Evolutionary conservation across 2,888 invertebrate species (phyloP), one percentile per base, ranked within the genome.

Genomic region (Augochlorella aurata): DNA sequence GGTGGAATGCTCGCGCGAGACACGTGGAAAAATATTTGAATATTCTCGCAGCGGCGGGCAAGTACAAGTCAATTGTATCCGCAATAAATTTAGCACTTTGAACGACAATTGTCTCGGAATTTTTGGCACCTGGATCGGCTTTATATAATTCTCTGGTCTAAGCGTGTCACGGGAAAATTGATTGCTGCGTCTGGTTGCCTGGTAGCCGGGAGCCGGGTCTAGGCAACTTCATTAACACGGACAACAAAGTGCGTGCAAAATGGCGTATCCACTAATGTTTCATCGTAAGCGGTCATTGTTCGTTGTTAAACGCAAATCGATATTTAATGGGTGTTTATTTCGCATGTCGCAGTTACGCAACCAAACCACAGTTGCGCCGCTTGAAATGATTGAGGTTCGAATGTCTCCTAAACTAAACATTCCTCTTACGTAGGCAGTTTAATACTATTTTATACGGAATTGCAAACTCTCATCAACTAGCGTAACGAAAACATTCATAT

Each of bases 81-180:
- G 47, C 12, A 45, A 63, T 61, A 38, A 61, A 76, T 79, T 79
- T 76, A 65, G 14, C 10, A 47, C 47, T 65, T 79, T 52, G 45
- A 63, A 75, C 52, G 47, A 49, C 76, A 76, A 79, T 79, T 70
- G 65, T 54, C 69, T 69, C 21, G 63, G 49, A 79, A 79, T 76
- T 76, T 76, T 79, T 79, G 76, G 69, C 79, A 75, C 18, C 45
- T 49, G 61, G n/a, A 38, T 65, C 52, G 63, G 69, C 69, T 54
- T 69, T n/a, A 44, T 24, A n/a, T 63, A 69, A 65, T 54, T 65
- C 58, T 66, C 10, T 44, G n/a, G 29, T 29, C 24, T 49, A 5
- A 47, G 24, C 24, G 49, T 14, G 67, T 54, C 63, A 38, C 38
- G 38, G 38, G 8, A n/a, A 65, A 65, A 65, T 65, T 65, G 63